A percentile compares a stretch with the other conserved stretches of the same genome.
Conservation (phyloP, 2,797 vertebrate species). For the Enteromius thamalakanensis region DNA sequence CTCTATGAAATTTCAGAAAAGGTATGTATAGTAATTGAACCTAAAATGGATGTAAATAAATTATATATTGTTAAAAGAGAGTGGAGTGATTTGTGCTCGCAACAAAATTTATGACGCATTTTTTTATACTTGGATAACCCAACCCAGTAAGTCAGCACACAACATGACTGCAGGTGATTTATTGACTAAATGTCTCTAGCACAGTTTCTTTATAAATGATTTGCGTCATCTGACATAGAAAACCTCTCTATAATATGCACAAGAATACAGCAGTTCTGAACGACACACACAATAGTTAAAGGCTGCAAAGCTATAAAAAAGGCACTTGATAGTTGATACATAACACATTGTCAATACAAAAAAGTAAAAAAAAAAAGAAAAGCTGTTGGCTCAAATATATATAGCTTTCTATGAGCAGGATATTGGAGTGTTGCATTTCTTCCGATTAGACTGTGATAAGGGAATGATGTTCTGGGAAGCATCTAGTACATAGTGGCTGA, state of each 20-base stretch:
- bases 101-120: not conserved
- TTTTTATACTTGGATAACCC: not conserved
- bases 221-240: constrained; percentile 35
- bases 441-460: not conserved
- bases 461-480: constrained; percentile 2
- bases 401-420: constrained; percentile 14
- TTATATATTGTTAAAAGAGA: constrained; percentile 90
- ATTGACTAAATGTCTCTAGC: constrained; percentile 56
- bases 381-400: not conserved
- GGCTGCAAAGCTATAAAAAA: constrained; percentile 54
- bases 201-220: constrained; percentile 42
- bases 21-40: constrained; percentile 95
- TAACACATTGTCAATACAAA: constrained; percentile 43
- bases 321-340: constrained; percentile 55
- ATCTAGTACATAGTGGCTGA: not conserved
- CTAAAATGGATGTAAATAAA: constrained; percentile 99
- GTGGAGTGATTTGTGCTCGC: constrained; percentile 58
- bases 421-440: constrained; percentile 26
- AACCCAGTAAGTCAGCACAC: constrained; percentile 5
- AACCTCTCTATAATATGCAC: constrained; percentile 42
- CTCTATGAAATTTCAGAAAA: constrained; percentile 86
- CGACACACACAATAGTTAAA: constrained; percentile 31
- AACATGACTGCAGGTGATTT: constrained; percentile 42
- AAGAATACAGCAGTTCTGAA: constrained; percentile 60
- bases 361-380: not conserved